Base-by-base conservation (phyloP, 1,140 invertebrate genomes). In the Artemia franciscana region DNA sequence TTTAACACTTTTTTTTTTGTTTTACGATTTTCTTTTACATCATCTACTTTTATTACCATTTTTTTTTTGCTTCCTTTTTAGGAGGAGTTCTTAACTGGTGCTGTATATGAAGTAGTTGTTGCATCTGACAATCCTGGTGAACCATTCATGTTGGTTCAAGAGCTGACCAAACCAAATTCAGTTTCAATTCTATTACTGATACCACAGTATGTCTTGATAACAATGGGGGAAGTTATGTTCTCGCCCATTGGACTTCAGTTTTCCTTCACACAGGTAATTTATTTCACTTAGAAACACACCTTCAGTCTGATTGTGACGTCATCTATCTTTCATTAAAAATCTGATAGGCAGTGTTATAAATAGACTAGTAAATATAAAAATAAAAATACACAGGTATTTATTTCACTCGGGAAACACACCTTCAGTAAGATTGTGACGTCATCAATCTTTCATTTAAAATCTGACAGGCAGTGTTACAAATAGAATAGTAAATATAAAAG, bases 171-270 rank as follows among this genome's bases (percentile, higher is more conserved):
- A 25, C 77, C 83, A 1, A 89, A 85, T 67, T 79, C 76, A 0
- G 70, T 93, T 5, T 83, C 84, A 65, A 89, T 93, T 65, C 69
- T 90, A 0, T 88, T 82, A 82, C 77, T 91, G 65, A 70, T 93
- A 15, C 88, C 90, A 0, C 90, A 93, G 70, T 91, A 91, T 70
- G 72, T 91, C 24, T 73, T 91, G 0, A 84, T 94, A 64, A 92
- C 90, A 0, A 76, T 83, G 64, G 90, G 80, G 12, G 87, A 85
- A 74, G 78, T 95, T 24, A 81, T 95, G 76, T 93, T 93, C 71
- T 88, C 86, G 0, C 80, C 95, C 15, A 94, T 89, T 0, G 91
- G 91, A 7, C 76, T 93, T 7, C 85, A 91, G 67, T 95, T 95
- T 74, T 86, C 88, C 0, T 96, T 93, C 71, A 78, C 78, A 26